phyloP scores from a whole-genome alignment of 2,888 invertebrate genomes.

The Psylliodes chrysocephalus region DNA sequence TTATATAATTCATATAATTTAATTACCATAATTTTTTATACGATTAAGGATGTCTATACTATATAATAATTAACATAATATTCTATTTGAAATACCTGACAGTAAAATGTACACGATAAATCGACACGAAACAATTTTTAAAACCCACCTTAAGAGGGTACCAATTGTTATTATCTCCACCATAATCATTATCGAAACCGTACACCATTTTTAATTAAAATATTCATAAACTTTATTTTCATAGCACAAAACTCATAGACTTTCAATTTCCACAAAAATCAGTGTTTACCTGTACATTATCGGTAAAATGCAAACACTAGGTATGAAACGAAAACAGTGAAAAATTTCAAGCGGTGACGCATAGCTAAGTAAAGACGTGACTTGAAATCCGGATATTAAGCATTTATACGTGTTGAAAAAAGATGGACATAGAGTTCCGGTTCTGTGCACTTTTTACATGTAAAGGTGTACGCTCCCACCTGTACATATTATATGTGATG shows the following conservation, averaged over 20 bases:
- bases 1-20: too few species aligned
- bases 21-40: too few species aligned
- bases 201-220: slow-evolving; percentile 19
- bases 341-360: slow-evolving; percentile 29
- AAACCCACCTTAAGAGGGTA: slow-evolving; percentile 17
- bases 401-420: slow-evolving; percentile 15
- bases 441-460: slow-evolving; percentile 17
- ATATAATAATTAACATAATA: too few species aligned
- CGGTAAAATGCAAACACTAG: slow-evolving; percentile 29
- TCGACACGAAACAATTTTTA: background rate
- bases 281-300: background rate
- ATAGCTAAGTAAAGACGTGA: slow-evolving; percentile 25
- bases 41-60: too few species aligned
- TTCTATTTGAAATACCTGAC: too few species aligned
- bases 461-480: slow-evolving; percentile 25
- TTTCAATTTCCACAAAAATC: slow-evolving; percentile 1
- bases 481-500: slow-evolving; percentile 8
- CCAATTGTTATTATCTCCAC: slow-evolving; percentile 17
- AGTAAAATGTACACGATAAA: too few species aligned
- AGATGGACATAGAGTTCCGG: slow-evolving; percentile 17
- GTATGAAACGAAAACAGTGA: slow-evolving; percentile 29
- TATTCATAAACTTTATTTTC: slow-evolving; percentile 10
- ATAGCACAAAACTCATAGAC: slow-evolving; percentile 7
- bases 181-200: slow-evolving; percentile 8
- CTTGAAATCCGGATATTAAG: slow-evolving; percentile 19